Percentiles rank a stretch among this genome's conserved stretches.
These are phyloP conservation scores for Thermophis baileyi DNA, from an alignment of 2,113 vertebrate species.

Conservation along the genomic window DNA sequence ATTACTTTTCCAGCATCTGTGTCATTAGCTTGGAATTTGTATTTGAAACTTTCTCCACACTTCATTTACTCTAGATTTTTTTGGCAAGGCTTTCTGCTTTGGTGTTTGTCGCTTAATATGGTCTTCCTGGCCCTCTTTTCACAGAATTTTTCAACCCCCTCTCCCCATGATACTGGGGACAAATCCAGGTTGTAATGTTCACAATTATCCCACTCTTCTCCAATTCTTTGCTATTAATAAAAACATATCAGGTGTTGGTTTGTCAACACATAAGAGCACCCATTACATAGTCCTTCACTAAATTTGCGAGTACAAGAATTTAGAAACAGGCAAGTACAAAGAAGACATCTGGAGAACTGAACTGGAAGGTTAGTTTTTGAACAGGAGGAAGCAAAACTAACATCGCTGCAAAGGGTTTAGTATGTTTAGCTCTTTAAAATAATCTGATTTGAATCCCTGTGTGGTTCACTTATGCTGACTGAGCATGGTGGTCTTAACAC, in stretches of 20 bases:
- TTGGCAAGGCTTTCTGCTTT: slow-evolving; percentile 63
- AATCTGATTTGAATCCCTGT: background rate
- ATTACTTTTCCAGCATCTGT: slow-evolving; percentile 73
- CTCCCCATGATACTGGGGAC: no score
- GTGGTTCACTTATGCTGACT: background rate
- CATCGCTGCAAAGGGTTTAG: background rate
- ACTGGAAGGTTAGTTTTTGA: background rate
- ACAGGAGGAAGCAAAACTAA: background rate
- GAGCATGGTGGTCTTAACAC: background rate
- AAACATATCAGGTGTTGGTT: background rate
- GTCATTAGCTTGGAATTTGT: slow-evolving; percentile 80
- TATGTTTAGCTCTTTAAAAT: background rate
- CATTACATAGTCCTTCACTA: background rate
- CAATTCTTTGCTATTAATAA: background rate
- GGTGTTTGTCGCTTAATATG: slow-evolving; percentile 74
- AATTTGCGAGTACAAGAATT: background rate
- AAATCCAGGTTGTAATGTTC: background rate
- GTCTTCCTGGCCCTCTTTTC: slow-evolving; percentile 55
- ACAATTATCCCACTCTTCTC: background rate
- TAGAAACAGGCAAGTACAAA: background rate
- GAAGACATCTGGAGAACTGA: background rate
- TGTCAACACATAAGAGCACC: background rate
- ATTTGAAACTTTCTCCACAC: slow-evolving; percentile 29
- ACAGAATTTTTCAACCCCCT: background rate
- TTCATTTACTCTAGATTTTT: background rate